Evolutionary conservation across 2,113 vertebrate species (phyloP).

Genomic region (Sardina pilchardus): DNA sequence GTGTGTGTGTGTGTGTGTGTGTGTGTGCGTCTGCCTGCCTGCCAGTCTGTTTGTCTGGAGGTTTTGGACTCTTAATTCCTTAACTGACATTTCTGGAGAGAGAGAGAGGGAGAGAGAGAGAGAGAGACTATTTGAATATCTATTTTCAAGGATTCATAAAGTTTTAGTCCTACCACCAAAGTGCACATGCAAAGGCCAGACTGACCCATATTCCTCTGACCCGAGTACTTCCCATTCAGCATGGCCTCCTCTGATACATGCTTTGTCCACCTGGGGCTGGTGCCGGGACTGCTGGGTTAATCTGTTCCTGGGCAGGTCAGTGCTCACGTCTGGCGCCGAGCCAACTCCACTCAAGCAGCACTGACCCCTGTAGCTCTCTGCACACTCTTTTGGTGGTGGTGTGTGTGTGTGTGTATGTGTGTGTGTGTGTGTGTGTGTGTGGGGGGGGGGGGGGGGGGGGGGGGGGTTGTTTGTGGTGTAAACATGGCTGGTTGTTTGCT

Average conservation of each 20-base stretch:
- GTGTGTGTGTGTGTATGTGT: too few relatives aligned
- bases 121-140: too few relatives aligned
- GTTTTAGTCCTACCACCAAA: not conserved
- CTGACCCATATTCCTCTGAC: not conserved
- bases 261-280: not conserved
- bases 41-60: not conserved
- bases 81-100: too few relatives aligned
- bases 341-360: not conserved
- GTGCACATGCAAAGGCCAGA: not conserved
- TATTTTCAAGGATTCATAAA: too few relatives aligned
- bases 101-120: too few relatives aligned
- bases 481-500: not conserved
- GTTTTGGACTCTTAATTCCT: not conserved
- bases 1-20: constrained; percentile 17
- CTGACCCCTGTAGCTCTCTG: not conserved
- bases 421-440: too few relatives aligned
- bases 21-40: not conserved
- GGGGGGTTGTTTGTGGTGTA: too few relatives aligned
- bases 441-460: too few relatives aligned
- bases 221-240: too few relatives aligned
- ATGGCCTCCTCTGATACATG: too few relatives aligned
- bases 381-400: not conserved
- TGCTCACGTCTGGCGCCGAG: not conserved
- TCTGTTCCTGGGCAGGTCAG: not conserved
- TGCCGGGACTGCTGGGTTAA: not conserved